Evolutionary conservation across 1,140 invertebrate species (phyloP).

Genomic region (Ylistrum balloti): DNA sequence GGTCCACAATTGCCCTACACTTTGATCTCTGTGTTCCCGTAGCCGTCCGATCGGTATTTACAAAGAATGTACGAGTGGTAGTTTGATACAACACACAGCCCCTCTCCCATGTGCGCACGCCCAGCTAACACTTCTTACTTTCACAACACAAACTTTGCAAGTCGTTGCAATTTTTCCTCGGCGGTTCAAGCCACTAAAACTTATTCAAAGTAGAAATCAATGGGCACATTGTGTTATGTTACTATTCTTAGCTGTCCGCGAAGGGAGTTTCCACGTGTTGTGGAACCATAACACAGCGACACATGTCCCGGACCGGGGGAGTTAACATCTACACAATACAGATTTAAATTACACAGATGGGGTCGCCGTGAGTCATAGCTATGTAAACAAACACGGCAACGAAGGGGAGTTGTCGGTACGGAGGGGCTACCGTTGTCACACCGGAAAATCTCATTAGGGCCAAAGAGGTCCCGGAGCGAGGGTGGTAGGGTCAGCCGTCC

Average conservation of each 20-base stretch:
- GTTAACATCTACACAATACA: neutral
- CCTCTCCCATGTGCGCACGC: neutral
- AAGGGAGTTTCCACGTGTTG: slow-evolving; percentile 25
- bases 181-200: slow-evolving; percentile 10
- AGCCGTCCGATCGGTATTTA: slow-evolving; percentile 27
- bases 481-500: neutral
- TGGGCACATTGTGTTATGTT: slow-evolving; percentile 1
- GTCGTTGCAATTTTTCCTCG: neutral
- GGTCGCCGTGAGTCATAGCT: slow-evolving; percentile 2
- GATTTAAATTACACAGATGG: slow-evolving; percentile 39
- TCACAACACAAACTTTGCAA: slow-evolving; percentile 34
- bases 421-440: slow-evolving; percentile 4
- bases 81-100: neutral
- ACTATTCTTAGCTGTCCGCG: slow-evolving; percentile 24
- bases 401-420: slow-evolving; percentile 19
- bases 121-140: neutral
- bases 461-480: neutral
- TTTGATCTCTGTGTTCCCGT: neutral
- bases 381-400: neutral
- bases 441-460: slow-evolving; percentile 5
- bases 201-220: slow-evolving; percentile 26
- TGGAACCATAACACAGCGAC: neutral
- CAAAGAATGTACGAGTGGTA: neutral
- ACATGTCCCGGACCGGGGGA: slow-evolving; percentile 4
- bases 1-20: neutral